Evolutionary conservation across 2,888 invertebrate species (phyloP).

Genomic region (Heliconius ethilla): DNA sequence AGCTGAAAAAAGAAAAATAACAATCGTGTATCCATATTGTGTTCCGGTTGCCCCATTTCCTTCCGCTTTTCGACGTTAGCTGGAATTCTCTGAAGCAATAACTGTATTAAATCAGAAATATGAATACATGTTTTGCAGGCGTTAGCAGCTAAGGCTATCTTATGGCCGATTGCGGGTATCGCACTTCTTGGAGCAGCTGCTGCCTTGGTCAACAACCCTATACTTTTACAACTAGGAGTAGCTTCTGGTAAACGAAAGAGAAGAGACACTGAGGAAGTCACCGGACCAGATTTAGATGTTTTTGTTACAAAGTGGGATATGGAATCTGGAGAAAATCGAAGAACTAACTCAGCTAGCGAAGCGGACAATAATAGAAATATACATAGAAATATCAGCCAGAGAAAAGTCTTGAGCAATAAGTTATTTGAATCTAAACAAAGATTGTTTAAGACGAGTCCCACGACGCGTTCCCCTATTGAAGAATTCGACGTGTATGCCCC

Average conservation of each 20-base stretch:
- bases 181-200: constrained; percentile 92
- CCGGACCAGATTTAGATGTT: constrained; percentile 43
- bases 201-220: constrained; percentile 88
- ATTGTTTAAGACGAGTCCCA: constrained; percentile 42
- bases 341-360: neutral
- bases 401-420: constrained; percentile 31
- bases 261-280: constrained; percentile 68
- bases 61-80: neutral
- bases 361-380: neutral
- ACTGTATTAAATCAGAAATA: neutral
- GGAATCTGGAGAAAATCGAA: neutral
- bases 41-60: neutral
- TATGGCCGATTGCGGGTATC: constrained; percentile 89
- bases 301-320: constrained; percentile 33
- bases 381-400: constrained; percentile 21
- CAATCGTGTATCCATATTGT: constrained; percentile 5
- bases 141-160: constrained; percentile 83
- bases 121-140: constrained; percentile 64
- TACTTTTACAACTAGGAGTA: constrained; percentile 89
- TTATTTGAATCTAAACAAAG: constrained; percentile 38
- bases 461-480: constrained; percentile 45
- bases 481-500: constrained; percentile 40
- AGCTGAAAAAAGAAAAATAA: neutral
- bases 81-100: neutral
- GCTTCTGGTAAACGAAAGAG: constrained; percentile 83